Evolutionary conservation across 2,113 vertebrate species (phyloP), one percentile per base, ranked within the genome.

Genomic region (Ictidomys tridecemlineatus): DNA sequence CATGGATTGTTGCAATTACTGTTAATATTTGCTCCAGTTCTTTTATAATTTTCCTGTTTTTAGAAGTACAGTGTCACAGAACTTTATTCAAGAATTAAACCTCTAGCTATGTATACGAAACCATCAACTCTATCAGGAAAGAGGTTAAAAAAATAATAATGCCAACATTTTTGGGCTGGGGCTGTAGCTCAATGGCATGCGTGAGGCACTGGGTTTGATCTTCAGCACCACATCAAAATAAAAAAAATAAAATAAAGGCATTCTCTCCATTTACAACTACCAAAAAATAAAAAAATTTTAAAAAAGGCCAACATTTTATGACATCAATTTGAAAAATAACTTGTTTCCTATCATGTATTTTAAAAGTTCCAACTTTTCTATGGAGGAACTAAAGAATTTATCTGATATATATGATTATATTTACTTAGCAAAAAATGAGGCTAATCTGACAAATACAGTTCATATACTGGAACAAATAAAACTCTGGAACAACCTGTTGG

Each of bases 61-160:
- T 32, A 90, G 51, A 85, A 89, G 13, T 65, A 28, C 8, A 77
- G 32, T 63, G 34, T 63, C 56, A 48, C 74, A 87, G 89, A 95
- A 88, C 14, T 28, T 91, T 80, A 92, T 45, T 76, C 26, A 86
- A 91, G 42, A 94, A 87, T 85, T 67, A 76, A 92, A 95, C 80
- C 17, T 88, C 80, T n/a, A 93, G 32, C 63, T 69, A 32, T 58
- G 28, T 34, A 51, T 20, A 74, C 3, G 91, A 84, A 90, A 73
- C 45, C 63, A 88, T 65, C 4, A 91, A 56, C 53, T 53, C 72
- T 83, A 86, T 72, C 61, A 70, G 42, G 77, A 92, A 83, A 94
- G 42, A 53, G 22, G 77, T 65, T 24, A 93, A 95, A 97, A 93
- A 84, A 65, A 76, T 94, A 82, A 73, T 72, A 91, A 14, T 63